These are phyloP conservation scores for Odontophorus gujanensis DNA, from an alignment of 2,113 vertebrate genomes.

Conservation along the genomic window DNA sequence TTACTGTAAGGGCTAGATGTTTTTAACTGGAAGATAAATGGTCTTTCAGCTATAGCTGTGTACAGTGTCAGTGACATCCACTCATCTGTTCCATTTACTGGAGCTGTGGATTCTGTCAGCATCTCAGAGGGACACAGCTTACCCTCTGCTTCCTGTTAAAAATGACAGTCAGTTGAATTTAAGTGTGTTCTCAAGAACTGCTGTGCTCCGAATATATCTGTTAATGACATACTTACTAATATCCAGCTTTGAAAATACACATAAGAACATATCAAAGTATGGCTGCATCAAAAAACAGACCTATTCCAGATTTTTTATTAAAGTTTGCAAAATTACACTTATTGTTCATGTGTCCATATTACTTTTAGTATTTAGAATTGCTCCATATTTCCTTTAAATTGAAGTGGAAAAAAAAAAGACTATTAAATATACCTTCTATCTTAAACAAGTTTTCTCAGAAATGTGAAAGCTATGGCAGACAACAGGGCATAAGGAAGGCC, in stretches of 20 bases:
- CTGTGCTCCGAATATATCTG: not conserved
- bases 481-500: not conserved
- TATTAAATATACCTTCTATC: not conserved
- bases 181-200: not conserved
- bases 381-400: not conserved
- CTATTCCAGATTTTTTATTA: not conserved
- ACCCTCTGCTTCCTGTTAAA: not conserved
- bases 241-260: not conserved
- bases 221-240: slow-evolving; percentile 15
- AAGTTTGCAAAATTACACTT: not conserved
- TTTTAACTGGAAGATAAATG: slow-evolving; percentile 1
- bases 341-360: not conserved
- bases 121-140: not conserved
- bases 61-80: not conserved
- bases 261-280: not conserved
- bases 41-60: not conserved
- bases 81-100: not conserved
- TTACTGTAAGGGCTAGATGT: not conserved
- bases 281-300: not conserved
- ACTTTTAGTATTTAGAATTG: not conserved
- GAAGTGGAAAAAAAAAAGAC: not conserved
- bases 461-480: not conserved
- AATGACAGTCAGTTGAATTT: not conserved
- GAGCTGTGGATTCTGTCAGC: not conserved
- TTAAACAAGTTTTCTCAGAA: not conserved